These are phyloP conservation scores for Chamaedrilus cognettii DNA, from an alignment of 2,888 invertebrate genomes.

Conservation along the genomic window DNA sequence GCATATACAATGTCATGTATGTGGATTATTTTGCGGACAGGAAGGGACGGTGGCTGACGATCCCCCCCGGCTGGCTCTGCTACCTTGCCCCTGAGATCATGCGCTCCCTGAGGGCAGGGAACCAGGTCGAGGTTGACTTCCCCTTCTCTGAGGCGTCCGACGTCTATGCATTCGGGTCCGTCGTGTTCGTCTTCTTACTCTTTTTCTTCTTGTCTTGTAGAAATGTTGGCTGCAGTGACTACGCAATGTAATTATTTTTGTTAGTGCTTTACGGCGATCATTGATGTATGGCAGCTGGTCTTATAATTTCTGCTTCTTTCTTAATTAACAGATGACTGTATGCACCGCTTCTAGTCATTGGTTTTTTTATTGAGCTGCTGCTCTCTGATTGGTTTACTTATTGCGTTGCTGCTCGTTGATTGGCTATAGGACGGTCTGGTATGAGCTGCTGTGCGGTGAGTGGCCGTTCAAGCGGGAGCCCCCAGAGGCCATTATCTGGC, in stretches of 20 bases:
- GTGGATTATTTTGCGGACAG: too few species aligned
- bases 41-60: slow-evolving; percentile 70
- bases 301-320: too few species aligned
- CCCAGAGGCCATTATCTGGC: slow-evolving; percentile 96
- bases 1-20: not conserved
- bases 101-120: slow-evolving; percentile 70
- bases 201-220: too few species aligned
- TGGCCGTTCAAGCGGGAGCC: slow-evolving; percentile 92
- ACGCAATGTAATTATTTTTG: too few species aligned
- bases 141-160: slow-evolving; percentile 93
- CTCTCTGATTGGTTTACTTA: not conserved
- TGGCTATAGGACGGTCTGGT: slow-evolving; percentile 87
- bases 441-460: slow-evolving; percentile 92
- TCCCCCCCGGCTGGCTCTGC: slow-evolving; percentile 98
- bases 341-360: not conserved
- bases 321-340: not conserved
- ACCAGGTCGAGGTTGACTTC: slow-evolving; percentile 73
- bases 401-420: not conserved
- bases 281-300: too few species aligned
- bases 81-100: slow-evolving; percentile 97
- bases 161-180: slow-evolving; percentile 96
- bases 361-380: not conserved
- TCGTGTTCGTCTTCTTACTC: too few species aligned
- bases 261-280: too few species aligned
- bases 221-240: too few species aligned